Base-by-base conservation (phyloP, 1,140 invertebrate species). In the Doryteuthis pealeii region DNA sequence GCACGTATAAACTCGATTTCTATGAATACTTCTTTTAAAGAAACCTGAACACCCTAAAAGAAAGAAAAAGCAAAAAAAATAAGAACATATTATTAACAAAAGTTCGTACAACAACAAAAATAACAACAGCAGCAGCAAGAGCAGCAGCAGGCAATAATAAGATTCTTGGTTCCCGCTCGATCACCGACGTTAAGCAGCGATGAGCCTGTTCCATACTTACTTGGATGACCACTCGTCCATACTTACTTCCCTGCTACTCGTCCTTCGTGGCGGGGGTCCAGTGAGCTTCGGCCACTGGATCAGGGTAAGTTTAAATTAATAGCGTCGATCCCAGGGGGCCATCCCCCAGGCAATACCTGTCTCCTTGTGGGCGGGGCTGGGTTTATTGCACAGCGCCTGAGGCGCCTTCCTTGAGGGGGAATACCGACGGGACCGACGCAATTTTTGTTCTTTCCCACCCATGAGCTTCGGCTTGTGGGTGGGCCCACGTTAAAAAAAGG, bases 1-100 rank as follows among this genome's bases (percentile, higher is more conserved):
- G 89, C 96, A 99, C 22, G 95, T 97, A 89, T 99, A 99, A 77
- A 96, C 94, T 2, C 96, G 91, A 89, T 97, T 96, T 45, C 95
- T 91, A 88, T 98, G 96, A 80, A 98, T 98, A 85, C 95, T 97
- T 73, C 96, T 90, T 88, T 99, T 98, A 90, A 98, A 98, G 90
- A 98, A 98, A 69, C 96, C 96, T 2, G 96, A 98, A 89, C 96
- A 97, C 76, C 96, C 84, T 85, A 35, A 68, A 69, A 77, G 72
- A 1, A 14, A 54, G 6, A 58, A 58, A 14, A 49, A 49, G 0
- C 12, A 49, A 14, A 49, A n/a, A n/a, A n/a, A n/a, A n/a, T n/a
- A n/a, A n/a, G n/a, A n/a, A n/a, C n/a, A 49, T 49, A 1, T 14
- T 49, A 76, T n/a, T 12, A 72, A 72, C 31, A 67, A 30, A 68